A percentile compares a stretch with the other conserved stretches of the same genome.
Conservation (phyloP, 2,113 vertebrate genomes). For the Nestor notabilis region DNA sequence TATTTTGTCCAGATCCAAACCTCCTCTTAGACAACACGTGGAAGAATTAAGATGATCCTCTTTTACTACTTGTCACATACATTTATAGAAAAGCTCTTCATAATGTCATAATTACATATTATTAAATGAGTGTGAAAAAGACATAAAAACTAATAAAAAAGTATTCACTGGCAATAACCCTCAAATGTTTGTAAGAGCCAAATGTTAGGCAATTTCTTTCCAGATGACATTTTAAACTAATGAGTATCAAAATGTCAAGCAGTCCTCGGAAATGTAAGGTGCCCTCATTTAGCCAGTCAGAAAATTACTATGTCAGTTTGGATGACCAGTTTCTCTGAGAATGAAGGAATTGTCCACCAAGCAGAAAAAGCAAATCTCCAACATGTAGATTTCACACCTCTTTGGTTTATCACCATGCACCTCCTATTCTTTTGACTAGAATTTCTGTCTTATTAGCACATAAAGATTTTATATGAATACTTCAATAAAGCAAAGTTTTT, state of each 20-base stretch:
- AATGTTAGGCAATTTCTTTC: slow-evolving; percentile 19
- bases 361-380: slow-evolving; percentile 10
- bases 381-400: not conserved
- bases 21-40: not conserved
- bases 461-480: not conserved
- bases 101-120: not conserved
- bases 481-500: not conserved
- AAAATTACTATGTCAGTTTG: slow-evolving; percentile 32
- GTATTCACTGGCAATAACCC: not conserved
- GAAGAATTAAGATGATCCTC: not conserved
- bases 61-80: not conserved
- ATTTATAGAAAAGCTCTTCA: not conserved
- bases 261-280: not conserved
- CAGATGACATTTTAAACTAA: slow-evolving; percentile 48
- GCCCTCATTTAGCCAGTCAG: slow-evolving; percentile 23
- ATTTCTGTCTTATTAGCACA: not conserved
- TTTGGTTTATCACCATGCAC: not conserved
- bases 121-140: not conserved
- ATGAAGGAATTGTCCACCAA: slow-evolving; percentile 1
- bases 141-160: not conserved
- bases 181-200: not conserved
- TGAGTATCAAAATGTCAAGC: slow-evolving; percentile 28
- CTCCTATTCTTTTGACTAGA: not conserved
- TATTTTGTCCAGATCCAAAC: not conserved
- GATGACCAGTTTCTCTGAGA: slow-evolving; percentile 16